Base-by-base conservation (phyloP, 2,888 invertebrate genomes). In the Diplolepis rosae region DNA sequence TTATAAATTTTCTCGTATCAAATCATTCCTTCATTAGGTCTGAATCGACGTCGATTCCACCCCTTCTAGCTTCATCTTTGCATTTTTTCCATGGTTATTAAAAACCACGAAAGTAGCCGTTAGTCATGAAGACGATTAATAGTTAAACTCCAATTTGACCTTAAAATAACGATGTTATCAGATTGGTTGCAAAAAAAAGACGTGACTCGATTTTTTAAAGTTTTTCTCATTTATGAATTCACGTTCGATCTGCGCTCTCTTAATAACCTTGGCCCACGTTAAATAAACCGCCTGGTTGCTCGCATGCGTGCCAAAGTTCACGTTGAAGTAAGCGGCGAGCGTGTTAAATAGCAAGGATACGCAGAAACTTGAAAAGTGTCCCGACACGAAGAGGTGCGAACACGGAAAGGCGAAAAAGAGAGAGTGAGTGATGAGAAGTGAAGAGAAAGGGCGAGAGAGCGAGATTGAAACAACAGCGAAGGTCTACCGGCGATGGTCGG, bases 401-500 rank as follows among this genome's bases (percentile, higher is more conserved):
- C 24, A 15, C 11, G 30, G 6, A 11, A 24, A 9, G 24, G 54
- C n/a, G 2, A 18, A 45, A n/a, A 39, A 24, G 42, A 28, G 61
- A n/a, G 52, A 45, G 24, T 32, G 28, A 67, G 65, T n/a, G n/a
- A n/a, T n/a, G n/a, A n/a, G n/a, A n/a, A n/a, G n/a, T n/a, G n/a
- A n/a, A 56, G 15, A 39, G 15, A 28, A 30, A n/a, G 48, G 54
- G n/a, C 56, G 27, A 66, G 30, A 42, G 61, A 66, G 45, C 68
- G 56, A 56, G 56, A 30, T 68, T 65, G 66, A 74, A 68, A 67
- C 13, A 70, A 69, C 70, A 73, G 78, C 82, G 85, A 82, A 78
- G 80, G 76, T 83, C 81, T 80, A 80, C 85, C 86, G 83, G 82
- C 85, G 84, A 82, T 84, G 83, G 86, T 86, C 84, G 87, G 83